Conservation (phyloP, 2,797 vertebrate genomes). For the Fundulus diaphanus region DNA sequence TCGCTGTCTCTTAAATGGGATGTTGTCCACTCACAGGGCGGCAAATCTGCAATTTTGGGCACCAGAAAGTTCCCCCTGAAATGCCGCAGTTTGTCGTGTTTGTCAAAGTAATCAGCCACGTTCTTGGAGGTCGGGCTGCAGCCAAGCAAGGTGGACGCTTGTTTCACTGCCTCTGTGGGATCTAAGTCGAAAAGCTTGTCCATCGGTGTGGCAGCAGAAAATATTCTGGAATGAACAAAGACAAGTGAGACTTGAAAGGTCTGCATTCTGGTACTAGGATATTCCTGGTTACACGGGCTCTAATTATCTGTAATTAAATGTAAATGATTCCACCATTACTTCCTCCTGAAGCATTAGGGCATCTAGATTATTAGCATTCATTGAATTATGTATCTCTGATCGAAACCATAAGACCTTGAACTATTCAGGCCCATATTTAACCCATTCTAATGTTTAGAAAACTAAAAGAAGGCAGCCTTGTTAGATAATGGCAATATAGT, state of each 20-base stretch:
- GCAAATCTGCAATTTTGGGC: slow-evolving; percentile 87
- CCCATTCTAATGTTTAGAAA: no score
- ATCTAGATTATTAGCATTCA: no score
- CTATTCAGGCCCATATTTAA: no score
- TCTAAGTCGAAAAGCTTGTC: slow-evolving; percentile 40
- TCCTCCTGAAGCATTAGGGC: no score
- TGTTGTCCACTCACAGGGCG: slow-evolving; percentile 82
- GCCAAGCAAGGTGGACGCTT: slow-evolving; percentile 71
- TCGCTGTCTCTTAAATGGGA: not conserved
- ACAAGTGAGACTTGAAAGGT: not conserved
- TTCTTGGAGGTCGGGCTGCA: slow-evolving; percentile 79
- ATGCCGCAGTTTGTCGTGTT: slow-evolving; percentile 83
- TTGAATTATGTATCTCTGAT: no score
- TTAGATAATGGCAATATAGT: no score
- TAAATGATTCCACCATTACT: no score
- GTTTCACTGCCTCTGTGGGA: slow-evolving; percentile 72
- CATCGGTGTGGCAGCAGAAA: slow-evolving; percentile 37
- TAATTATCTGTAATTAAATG: no score
- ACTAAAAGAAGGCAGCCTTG: no score
- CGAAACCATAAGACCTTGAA: no score
- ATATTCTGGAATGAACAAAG: not conserved
- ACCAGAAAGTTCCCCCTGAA: slow-evolving; percentile 84
- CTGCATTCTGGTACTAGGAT: no score
- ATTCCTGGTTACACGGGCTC: no score
- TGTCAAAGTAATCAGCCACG: slow-evolving; percentile 85